These are phyloP conservation scores for Drosophila birchii DNA, from an alignment of 2,888 invertebrate genomes.

Conservation along the genomic window DNA sequence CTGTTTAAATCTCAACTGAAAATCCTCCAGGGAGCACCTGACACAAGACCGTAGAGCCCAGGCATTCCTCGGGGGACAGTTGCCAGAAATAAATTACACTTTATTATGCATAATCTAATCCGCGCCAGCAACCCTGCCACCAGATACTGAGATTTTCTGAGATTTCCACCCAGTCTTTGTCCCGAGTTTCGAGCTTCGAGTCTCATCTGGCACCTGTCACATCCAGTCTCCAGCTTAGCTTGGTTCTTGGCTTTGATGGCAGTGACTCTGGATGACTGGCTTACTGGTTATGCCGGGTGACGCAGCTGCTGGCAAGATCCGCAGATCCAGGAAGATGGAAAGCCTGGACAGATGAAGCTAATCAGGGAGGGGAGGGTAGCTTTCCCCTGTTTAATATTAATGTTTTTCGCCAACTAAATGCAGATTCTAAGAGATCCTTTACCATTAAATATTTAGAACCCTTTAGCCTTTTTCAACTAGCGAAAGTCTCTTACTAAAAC, in stretches of 20 bases:
- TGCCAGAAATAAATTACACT: slow-evolving; percentile 83
- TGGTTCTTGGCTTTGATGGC: background rate
- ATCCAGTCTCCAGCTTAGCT: slow-evolving; percentile 45
- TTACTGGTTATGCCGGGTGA: slow-evolving; percentile 20
- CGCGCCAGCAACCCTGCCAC: slow-evolving; percentile 76
- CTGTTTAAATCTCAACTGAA: slow-evolving; percentile 23
- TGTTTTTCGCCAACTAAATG: no score
- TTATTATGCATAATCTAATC: slow-evolving; percentile 85
- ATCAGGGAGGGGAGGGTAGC: slow-evolving; percentile 12
- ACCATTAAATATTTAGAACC: no score
- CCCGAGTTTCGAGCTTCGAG: slow-evolving; percentile 5
- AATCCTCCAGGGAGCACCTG: slow-evolving; percentile 38
- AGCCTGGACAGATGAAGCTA: background rate
- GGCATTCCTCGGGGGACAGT: slow-evolving; percentile 34
- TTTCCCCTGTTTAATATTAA: background rate
- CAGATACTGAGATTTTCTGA: background rate
- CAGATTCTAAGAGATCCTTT: no score
- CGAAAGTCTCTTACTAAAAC: background rate
- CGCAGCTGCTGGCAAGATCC: slow-evolving; percentile 8
- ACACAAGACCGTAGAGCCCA: background rate
- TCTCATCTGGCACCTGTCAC: slow-evolving; percentile 68
- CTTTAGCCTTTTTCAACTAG: background rate
- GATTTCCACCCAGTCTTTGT: background rate
- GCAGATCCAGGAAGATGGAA: background rate
- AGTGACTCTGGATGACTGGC: slow-evolving; percentile 14